Evolutionary conservation across 92 coral and sea anemone genomes (phyloP).

Genomic region (Montipora capitata): DNA sequence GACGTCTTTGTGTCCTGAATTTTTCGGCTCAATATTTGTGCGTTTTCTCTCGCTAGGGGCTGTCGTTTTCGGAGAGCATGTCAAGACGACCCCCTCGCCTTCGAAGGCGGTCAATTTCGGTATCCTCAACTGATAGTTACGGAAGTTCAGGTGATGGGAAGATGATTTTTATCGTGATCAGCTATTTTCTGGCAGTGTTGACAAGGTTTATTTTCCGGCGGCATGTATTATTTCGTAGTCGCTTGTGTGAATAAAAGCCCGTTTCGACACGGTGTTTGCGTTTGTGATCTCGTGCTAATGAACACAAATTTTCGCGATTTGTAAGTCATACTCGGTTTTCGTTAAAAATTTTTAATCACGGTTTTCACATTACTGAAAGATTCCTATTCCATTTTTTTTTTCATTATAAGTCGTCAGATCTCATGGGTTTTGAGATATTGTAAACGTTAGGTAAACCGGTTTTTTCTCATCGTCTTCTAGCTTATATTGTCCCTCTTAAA

Average conservation of each 20-base stretch:
- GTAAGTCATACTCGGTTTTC: background rate
- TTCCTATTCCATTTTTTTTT: background rate
- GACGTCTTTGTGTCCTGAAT: conserved; percentile 17
- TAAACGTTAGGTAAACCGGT: background rate
- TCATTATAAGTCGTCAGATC: background rate
- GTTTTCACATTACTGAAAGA: background rate
- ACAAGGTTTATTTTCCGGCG: background rate
- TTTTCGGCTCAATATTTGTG: conserved; percentile 29
- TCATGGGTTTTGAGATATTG: background rate
- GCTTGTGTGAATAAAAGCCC: background rate
- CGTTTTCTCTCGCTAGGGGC: conserved; percentile 86
- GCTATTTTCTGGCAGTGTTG: background rate
- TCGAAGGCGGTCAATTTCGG: conserved; percentile 99
- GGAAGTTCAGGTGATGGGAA: conserved; percentile 97
- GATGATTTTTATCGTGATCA: conserved; percentile 7
- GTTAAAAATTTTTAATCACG: background rate
- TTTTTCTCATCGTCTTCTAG: too few relatives aligned
- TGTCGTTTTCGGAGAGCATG: conserved; percentile 99
- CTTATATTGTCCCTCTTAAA: too few relatives aligned
- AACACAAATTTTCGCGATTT: background rate
- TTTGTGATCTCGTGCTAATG: background rate
- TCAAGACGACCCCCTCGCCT: conserved; percentile 99
- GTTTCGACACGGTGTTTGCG: conserved; percentile 2
- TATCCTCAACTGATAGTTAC: conserved; percentile 98
- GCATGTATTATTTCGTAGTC: background rate